phyloP scores from a whole-genome alignment of 1,140 invertebrate species.

The Dreissena rostriformis region DNA sequence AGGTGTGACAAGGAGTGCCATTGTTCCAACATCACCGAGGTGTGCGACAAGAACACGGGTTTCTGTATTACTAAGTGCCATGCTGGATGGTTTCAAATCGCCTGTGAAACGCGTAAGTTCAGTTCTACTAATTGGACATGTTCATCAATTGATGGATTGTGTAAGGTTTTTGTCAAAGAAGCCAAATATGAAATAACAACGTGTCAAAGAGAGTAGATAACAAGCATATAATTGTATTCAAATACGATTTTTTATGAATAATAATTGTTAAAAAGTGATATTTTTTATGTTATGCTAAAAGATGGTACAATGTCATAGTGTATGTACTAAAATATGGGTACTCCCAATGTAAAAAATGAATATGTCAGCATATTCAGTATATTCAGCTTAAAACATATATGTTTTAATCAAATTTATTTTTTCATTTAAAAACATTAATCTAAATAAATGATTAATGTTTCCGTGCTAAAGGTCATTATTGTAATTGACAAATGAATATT shows the following conservation, averaged over 20 bases:
- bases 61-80: slow-evolving; percentile 24
- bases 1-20: slow-evolving; percentile 46
- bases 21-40: slow-evolving; percentile 37
- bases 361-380: too few relatives aligned
- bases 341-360: too few relatives aligned
- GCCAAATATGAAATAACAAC: too few relatives aligned
- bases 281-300: too few relatives aligned
- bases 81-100: slow-evolving; percentile 43
- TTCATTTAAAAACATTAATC: too few relatives aligned
- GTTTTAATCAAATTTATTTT: too few relatives aligned
- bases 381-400: too few relatives aligned
- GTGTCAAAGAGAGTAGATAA: slow-evolving; percentile 43
- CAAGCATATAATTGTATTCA: too few relatives aligned
- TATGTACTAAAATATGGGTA: slow-evolving; percentile 31
- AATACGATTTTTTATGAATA: too few relatives aligned
- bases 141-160: neutral
- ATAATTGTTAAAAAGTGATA: too few relatives aligned
- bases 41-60: slow-evolving; percentile 38
- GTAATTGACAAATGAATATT: too few relatives aligned
- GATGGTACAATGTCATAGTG: too few relatives aligned
- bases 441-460: neutral
- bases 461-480: neutral
- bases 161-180: neutral
- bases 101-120: slow-evolving; percentile 43
- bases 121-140: neutral